A percentile compares a stretch with the other conserved stretches of the same genome.
phyloP scores from a whole-genome alignment of 1,140 invertebrate genomes.

The Dreissena rostriformis region DNA sequence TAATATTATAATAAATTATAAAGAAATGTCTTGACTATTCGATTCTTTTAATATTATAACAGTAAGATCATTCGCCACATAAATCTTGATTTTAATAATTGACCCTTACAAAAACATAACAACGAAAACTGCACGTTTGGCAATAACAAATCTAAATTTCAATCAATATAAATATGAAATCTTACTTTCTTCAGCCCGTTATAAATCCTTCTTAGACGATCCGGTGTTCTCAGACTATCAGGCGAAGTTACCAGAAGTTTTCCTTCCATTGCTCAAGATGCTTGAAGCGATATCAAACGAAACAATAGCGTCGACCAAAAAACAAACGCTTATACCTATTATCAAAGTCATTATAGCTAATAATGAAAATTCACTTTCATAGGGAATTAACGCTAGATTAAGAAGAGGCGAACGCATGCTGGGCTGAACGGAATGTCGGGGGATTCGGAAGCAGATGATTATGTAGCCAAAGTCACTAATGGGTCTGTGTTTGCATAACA shows the following conservation, averaged over 20 bases:
- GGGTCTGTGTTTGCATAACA: conserved; percentile 46
- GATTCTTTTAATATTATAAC: no score
- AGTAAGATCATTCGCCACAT: no score
- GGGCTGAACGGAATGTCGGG: conserved; percentile 6
- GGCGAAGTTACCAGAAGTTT: conserved; percentile 37
- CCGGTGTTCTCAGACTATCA: conserved; percentile 36
- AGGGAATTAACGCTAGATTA: background rate
- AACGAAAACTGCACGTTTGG: no score
- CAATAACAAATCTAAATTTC: no score
- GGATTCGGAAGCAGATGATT: conserved; percentile 33
- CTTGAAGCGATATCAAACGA: background rate
- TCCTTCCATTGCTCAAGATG: conserved; percentile 29
- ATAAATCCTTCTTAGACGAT: conserved; percentile 47
- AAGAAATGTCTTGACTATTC: no score
- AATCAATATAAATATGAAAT: no score
- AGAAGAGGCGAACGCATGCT: background rate
- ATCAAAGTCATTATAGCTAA: conserved; percentile 44
- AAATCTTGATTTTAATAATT: no score
- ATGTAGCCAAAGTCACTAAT: conserved; percentile 47
- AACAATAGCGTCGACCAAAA: conserved; percentile 17
- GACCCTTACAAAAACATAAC: no score
- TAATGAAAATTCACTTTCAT: conserved; percentile 9
- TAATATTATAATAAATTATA: no score
- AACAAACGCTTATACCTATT: conserved; percentile 32
- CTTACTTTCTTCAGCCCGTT: conserved; percentile 38